Conservation (phyloP, 2,113 vertebrate species). For the Macroglossus sobrinus region DNA sequence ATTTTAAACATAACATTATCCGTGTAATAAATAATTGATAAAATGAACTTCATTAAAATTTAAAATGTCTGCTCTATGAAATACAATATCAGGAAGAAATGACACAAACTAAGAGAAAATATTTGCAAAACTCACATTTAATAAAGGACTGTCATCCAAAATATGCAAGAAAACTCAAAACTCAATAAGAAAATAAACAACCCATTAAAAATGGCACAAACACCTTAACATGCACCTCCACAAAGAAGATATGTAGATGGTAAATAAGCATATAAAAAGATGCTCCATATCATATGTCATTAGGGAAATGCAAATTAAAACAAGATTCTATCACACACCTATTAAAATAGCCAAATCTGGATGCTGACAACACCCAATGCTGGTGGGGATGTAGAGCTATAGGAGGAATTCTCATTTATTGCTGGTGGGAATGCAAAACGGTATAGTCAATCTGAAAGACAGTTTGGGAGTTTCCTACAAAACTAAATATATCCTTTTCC, state of each 20-base stretch:
- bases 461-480: neutral
- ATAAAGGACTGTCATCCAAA: neutral
- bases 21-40: neutral
- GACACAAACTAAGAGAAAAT: neutral
- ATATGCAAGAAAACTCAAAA: neutral
- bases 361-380: neutral
- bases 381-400: neutral
- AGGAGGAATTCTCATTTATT: neutral
- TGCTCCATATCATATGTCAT: neutral
- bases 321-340: neutral
- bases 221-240: neutral
- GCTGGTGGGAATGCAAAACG: neutral
- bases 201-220: neutral
- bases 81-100: neutral
- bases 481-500: neutral
- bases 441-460: neutral
- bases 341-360: neutral
- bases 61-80: neutral
- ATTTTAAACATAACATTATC: neutral
- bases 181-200: neutral
- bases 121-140: neutral
- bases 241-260: neutral
- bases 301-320: neutral
- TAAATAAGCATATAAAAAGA: neutral
- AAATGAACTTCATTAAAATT: neutral